Conservation (phyloP, 2,888 invertebrate species). For the Vanessa cardui region DNA sequence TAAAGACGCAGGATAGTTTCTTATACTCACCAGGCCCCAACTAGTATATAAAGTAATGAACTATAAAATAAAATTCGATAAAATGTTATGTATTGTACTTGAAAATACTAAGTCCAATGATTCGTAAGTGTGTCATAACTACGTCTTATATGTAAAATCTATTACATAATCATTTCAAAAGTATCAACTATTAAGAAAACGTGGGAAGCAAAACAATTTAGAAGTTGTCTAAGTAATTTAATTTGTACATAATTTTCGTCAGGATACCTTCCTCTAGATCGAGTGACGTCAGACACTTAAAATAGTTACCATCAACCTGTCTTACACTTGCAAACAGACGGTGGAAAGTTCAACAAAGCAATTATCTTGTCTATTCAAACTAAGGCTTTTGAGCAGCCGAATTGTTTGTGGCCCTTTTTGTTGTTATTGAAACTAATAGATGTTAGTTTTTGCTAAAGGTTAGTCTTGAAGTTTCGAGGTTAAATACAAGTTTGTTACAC, state of each 20-base stretch:
- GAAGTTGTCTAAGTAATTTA: conserved; percentile 8
- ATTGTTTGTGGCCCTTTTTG: conserved; percentile 23
- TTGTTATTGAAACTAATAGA: conserved; percentile 24
- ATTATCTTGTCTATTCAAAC: conserved; percentile 48
- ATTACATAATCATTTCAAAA: too few relatives aligned
- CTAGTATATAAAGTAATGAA: too few relatives aligned
- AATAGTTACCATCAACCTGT: conserved; percentile 35
- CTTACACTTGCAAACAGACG: conserved; percentile 31
- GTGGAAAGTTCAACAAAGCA: conserved; percentile 43
- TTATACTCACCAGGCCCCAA: too few relatives aligned
- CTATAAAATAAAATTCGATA: too few relatives aligned
- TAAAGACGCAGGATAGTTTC: too few relatives aligned
- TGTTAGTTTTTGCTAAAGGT: conserved; percentile 19
- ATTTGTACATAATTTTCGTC: conserved; percentile 14
- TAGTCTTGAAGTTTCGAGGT: neutral
- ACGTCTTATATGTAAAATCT: too few relatives aligned
- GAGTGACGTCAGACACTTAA: conserved; percentile 23
- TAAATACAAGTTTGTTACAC: neutral
- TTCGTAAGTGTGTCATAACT: too few relatives aligned
- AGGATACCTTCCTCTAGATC: conserved; percentile 10
- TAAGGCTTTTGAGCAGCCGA: conserved; percentile 25
- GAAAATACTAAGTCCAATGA: too few relatives aligned
- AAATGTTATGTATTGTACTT: too few relatives aligned
- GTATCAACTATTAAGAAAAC: neutral
- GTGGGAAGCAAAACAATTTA: conserved; percentile 1